Conservation (phyloP, 2,888 invertebrate genomes). For the Chouioia cunea region DNA sequence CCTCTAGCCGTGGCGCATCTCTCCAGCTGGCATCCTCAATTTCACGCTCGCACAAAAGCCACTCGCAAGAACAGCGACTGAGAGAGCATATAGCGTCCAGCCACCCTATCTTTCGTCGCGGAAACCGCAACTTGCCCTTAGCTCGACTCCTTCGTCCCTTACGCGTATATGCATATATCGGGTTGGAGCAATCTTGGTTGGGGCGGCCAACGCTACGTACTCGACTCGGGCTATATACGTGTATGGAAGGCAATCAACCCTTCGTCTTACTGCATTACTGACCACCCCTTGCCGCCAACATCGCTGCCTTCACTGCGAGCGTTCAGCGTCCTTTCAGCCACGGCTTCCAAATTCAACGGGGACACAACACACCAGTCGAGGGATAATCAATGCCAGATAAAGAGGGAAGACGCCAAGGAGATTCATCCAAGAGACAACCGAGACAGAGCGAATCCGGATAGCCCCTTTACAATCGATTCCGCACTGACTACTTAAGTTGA, state of each 20-base stretch:
- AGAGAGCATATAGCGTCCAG: slow-evolving; percentile 25
- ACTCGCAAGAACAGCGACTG: slow-evolving; percentile 15
- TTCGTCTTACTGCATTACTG: slow-evolving; percentile 55
- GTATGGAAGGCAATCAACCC: slow-evolving; percentile 54
- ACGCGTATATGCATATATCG: slow-evolving; percentile 35
- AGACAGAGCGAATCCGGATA: background rate
- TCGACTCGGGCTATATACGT: slow-evolving; percentile 39
- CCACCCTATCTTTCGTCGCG: slow-evolving; percentile 66
- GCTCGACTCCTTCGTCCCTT: slow-evolving; percentile 48
- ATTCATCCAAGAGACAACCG: background rate
- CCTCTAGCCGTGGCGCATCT: background rate
- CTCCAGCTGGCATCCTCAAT: background rate
- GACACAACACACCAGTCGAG: slow-evolving; percentile 27
- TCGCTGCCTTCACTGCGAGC: slow-evolving; percentile 40
- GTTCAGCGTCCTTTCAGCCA: slow-evolving; percentile 40
- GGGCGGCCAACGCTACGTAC: slow-evolving; percentile 52
- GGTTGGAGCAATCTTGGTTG: slow-evolving; percentile 43
- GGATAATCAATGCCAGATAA: slow-evolving; percentile 48
- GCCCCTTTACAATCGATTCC: slow-evolving; percentile 42
- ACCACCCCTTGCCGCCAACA: slow-evolving; percentile 53
- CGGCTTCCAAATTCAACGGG: slow-evolving; percentile 38
- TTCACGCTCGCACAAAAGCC: slow-evolving; percentile 5
- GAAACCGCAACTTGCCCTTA: slow-evolving; percentile 66
- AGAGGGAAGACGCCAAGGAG: slow-evolving; percentile 12
- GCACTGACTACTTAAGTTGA: slow-evolving; percentile 46